These are phyloP conservation scores for Bombus impatiens DNA, from an alignment of 1,140 invertebrate genomes.

Conservation along the genomic window DNA sequence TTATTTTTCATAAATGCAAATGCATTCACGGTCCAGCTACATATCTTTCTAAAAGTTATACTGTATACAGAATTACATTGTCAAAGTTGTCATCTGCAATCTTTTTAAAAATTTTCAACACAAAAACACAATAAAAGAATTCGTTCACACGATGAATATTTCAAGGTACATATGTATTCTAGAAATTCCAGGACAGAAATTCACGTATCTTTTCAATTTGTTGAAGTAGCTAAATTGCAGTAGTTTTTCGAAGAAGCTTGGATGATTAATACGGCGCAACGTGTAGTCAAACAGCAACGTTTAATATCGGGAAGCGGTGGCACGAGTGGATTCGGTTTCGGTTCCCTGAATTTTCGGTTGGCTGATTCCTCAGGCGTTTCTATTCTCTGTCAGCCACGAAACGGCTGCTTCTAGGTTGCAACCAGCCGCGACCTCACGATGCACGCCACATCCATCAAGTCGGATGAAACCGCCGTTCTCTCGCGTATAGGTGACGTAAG, in stretches of 20 bases:
- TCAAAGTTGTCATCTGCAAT: not conserved
- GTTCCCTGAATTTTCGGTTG: slow-evolving; percentile 35
- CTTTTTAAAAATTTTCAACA: not conserved
- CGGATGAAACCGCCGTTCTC: slow-evolving; percentile 67
- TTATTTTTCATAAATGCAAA: too few relatives aligned
- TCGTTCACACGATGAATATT: too few relatives aligned
- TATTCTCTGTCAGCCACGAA: slow-evolving; percentile 47
- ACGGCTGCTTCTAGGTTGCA: slow-evolving; percentile 50
- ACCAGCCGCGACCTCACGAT: slow-evolving; percentile 60
- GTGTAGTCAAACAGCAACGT: slow-evolving; percentile 7
- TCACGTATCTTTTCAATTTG: not conserved
- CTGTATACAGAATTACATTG: not conserved
- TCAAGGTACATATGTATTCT: not conserved
- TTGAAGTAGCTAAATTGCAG: not conserved
- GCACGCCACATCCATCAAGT: slow-evolving; percentile 68
- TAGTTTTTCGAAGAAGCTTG: not conserved
- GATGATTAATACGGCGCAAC: not conserved
- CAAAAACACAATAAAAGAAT: not conserved
- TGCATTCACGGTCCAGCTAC: not conserved
- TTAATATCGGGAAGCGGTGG: slow-evolving; percentile 25
- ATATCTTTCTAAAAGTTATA: not conserved
- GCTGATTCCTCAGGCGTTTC: slow-evolving; percentile 43
- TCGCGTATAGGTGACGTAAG: slow-evolving; percentile 58
- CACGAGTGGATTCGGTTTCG: slow-evolving; percentile 4
- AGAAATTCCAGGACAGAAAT: not conserved